phyloP scores from a whole-genome alignment of 2,797 vertebrate genomes.

The Calcarius lapponicus region DNA sequence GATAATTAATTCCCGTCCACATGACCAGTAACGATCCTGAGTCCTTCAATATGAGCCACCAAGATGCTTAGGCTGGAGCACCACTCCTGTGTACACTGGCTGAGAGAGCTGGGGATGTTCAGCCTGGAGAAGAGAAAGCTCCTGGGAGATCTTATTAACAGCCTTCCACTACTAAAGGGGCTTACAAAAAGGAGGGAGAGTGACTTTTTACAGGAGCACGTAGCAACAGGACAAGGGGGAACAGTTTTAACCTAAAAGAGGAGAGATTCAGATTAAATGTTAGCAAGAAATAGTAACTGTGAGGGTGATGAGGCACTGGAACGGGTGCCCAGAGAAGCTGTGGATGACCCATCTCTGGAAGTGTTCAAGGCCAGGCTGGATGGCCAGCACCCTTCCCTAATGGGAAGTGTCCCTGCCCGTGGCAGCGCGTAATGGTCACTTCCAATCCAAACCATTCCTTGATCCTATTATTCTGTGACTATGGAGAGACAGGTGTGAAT shows the following conservation, averaged over 20 bases:
- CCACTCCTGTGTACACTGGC: not conserved
- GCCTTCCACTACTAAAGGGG: too few relatives aligned
- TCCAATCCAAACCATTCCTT: not conserved
- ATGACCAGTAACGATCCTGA: not conserved
- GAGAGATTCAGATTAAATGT: not conserved
- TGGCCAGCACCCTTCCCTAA: not conserved
- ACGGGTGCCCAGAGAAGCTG: not conserved
- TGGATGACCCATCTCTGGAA: not conserved
- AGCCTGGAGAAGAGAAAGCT: not conserved
- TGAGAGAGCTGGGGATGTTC: not conserved
- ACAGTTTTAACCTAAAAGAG: not conserved
- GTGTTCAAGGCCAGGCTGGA: not conserved
- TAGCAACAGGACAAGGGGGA: not conserved
- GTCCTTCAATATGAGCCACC: not conserved
- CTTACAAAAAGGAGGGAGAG: not conserved
- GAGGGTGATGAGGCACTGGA: not conserved
- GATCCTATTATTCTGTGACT: not conserved
- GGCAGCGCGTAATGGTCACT: not conserved
- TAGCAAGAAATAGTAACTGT: not conserved
- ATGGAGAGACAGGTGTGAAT: not conserved
- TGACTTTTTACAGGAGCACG: not conserved
- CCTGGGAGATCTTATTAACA: not conserved
- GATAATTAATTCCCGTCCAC: not conserved
- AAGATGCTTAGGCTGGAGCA: not conserved
- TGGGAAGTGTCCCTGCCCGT: fast-evolving